phyloP scores from a whole-genome alignment of 37 sponge, comb jelly and placozoan species.

The Halisarca cf. caerulea region DNA sequence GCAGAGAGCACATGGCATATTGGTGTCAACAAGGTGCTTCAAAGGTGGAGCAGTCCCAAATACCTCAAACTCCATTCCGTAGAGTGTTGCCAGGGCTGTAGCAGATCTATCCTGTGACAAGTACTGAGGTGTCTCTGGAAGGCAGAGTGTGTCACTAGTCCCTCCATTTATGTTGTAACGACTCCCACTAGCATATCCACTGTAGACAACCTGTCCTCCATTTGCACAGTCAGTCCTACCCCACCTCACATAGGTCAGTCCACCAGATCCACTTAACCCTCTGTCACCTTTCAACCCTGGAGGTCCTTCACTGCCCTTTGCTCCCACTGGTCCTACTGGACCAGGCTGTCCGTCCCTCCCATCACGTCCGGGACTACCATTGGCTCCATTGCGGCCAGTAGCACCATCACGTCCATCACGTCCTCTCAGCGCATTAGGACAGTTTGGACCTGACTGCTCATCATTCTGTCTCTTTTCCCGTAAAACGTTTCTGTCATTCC shows the following conservation, averaged over 20 bases:
- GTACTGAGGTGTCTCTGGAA: conserved; percentile 49
- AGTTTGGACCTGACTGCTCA: too few species aligned
- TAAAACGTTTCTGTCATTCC: too few species aligned
- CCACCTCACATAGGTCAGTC: conserved; percentile 7
- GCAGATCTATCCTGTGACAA: not conserved
- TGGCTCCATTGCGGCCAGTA: not conserved
- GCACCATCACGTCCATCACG: not conserved
- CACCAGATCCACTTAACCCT: not conserved
- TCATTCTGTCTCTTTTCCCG: too few species aligned
- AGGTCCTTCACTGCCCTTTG: not conserved
- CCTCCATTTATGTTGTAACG: conserved; percentile 28
- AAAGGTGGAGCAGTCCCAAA: conserved; percentile 1
- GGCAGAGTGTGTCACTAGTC: conserved; percentile 49
- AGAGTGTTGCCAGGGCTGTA: not conserved
- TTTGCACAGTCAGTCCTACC: conserved; percentile 16
- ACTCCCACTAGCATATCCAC: not conserved
- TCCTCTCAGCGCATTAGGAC: too few species aligned
- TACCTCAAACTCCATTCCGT: conserved; percentile 48
- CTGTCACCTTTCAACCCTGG: not conserved
- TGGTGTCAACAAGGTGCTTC: not conserved
- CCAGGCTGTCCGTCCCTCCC: conserved; percentile 20
- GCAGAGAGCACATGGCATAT: conserved; percentile 66
- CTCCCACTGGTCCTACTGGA: conserved; percentile 7
- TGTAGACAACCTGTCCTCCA: not conserved
- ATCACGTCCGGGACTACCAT: not conserved